A percentile compares a stretch with the other conserved stretches of the same genome.
Evolutionary conservation across 2,113 vertebrate species (phyloP).

Genomic region (Pterocles burchelli): DNA sequence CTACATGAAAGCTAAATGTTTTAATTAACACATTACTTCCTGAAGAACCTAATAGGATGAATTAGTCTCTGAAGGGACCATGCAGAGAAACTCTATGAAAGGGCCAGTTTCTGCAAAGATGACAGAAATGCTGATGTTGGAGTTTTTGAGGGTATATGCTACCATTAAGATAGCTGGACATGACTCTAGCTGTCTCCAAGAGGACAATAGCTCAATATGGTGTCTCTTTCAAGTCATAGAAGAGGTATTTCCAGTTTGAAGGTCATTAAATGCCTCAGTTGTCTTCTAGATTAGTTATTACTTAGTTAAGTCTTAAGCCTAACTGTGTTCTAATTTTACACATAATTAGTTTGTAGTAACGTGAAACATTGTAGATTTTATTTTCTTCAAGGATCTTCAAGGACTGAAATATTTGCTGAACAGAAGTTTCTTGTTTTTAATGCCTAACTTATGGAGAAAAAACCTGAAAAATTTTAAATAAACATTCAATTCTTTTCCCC

Average conservation of each 20-base stretch:
- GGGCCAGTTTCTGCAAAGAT: neutral
- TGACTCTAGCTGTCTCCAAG: neutral
- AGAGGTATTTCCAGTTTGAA: neutral
- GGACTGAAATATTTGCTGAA: neutral
- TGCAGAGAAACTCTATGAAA: neutral
- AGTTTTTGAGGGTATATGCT: neutral
- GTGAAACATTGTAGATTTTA: neutral
- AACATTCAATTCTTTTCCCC: neutral
- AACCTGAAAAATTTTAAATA: constrained; percentile 15
- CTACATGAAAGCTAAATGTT: neutral
- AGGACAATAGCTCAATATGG: neutral
- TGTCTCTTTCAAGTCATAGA: neutral
- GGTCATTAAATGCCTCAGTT: neutral
- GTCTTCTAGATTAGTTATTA: neutral
- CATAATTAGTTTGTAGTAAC: neutral
- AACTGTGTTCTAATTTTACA: neutral
- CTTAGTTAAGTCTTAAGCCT: neutral
- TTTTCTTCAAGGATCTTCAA: neutral
- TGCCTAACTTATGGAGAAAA: neutral
- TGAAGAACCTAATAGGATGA: neutral
- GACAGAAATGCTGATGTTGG: neutral
- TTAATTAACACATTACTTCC: neutral
- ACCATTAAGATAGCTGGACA: neutral
- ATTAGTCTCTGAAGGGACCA: neutral
- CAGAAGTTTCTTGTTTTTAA: neutral